These are phyloP conservation scores for Zaprionus lineosus DNA, from an alignment of 2,888 invertebrate species.

Conservation along the genomic window DNA sequence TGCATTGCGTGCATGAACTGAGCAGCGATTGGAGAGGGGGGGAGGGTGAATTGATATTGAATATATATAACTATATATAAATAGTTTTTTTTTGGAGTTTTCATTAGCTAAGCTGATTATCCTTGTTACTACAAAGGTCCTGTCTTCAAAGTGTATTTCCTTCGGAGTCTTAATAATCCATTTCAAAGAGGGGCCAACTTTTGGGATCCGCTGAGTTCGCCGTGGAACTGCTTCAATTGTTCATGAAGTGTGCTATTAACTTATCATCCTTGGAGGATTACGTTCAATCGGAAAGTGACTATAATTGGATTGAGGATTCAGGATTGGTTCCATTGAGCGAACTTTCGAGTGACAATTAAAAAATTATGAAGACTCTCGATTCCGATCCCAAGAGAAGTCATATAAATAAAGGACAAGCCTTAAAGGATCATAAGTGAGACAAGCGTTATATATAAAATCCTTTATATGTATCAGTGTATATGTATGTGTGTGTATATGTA, in stretches of 20 bases:
- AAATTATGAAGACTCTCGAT: too few species aligned
- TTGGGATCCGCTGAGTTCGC: background rate
- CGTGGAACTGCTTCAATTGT: slow-evolving; percentile 2
- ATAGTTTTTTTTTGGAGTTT: slow-evolving; percentile 21
- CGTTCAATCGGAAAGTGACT: background rate
- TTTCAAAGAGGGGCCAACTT: background rate
- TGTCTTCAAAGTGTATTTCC: slow-evolving; percentile 32
- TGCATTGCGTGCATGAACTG: slow-evolving; percentile 13
- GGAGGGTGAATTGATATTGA: slow-evolving; percentile 1
- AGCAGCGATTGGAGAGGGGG: background rate
- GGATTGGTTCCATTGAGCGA: background rate
- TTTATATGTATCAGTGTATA: too few species aligned
- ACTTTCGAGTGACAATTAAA: slow-evolving; percentile 36
- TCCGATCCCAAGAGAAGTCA: too few species aligned
- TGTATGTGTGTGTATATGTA: too few species aligned
- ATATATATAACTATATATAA: background rate
- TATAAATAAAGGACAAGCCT: too few species aligned
- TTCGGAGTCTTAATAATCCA: slow-evolving; percentile 47
- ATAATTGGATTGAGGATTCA: slow-evolving; percentile 21
- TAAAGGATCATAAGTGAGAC: too few species aligned
- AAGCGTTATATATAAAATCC: too few species aligned
- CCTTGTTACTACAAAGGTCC: background rate
- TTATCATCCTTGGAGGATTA: slow-evolving; percentile 26
- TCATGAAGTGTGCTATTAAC: slow-evolving; percentile 29
- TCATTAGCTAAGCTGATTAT: slow-evolving; percentile 66